phyloP scores from a whole-genome alignment of 2,888 invertebrate species.

The Drosophila fungiperda region DNA sequence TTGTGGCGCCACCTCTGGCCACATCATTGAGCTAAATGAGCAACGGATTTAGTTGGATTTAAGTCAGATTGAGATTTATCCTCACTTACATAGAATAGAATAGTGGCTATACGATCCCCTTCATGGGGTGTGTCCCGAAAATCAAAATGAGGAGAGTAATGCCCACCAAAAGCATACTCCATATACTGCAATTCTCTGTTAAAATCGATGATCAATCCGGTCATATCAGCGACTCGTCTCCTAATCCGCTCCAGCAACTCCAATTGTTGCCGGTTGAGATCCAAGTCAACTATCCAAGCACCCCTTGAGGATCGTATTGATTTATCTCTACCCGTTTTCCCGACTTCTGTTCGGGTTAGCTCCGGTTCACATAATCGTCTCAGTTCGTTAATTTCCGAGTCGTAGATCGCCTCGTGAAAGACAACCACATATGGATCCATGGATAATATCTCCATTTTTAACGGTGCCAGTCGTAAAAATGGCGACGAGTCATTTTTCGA shows the following conservation, averaged over 20 bases:
- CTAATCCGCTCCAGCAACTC: conserved; percentile 3
- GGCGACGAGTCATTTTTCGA: conserved; percentile 25
- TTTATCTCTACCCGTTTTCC: fast-evolving
- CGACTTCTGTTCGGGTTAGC: neutral
- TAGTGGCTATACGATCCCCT: too few relatives aligned
- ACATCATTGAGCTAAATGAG: too few relatives aligned
- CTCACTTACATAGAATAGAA: too few relatives aligned
- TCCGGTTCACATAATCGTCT: neutral
- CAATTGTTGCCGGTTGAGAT: fast-evolving
- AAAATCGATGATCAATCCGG: conserved; percentile 18
- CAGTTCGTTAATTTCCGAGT: conserved; percentile 12
- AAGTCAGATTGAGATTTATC: too few relatives aligned
- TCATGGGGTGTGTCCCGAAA: neutral
- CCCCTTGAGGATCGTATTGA: conserved; percentile 13
- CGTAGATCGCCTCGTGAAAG: conserved; percentile 49
- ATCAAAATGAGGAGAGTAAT: conserved; percentile 35
- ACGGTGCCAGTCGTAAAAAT: conserved; percentile 51
- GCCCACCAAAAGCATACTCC: conserved; percentile 51
- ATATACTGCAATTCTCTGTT: conserved; percentile 14
- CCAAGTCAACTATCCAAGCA: neutral
- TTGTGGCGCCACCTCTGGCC: conserved; percentile 19
- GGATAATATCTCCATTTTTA: conserved; percentile 50
- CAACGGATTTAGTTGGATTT: too few relatives aligned
- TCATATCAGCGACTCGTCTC: conserved; percentile 23
- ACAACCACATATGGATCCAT: conserved; percentile 42